A percentile compares a stretch with the other conserved stretches of the same genome.
Conservation (phyloP, 2,888 invertebrate species). For the Coenonympha glycerion region DNA sequence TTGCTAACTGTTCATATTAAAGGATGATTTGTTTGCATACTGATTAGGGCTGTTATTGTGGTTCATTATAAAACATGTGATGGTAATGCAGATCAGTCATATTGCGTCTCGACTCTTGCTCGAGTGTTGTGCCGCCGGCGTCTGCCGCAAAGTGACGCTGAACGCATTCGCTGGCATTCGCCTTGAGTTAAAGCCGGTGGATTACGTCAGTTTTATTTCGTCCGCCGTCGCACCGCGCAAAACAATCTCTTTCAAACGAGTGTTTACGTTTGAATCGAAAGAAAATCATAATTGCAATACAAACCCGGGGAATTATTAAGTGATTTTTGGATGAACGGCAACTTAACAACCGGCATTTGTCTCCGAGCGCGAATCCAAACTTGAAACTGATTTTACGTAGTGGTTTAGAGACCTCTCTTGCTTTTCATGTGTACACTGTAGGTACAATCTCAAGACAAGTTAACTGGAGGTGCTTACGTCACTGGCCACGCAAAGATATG, state of each 20-base stretch:
- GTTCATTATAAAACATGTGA: slow-evolving; percentile 45
- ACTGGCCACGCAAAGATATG: slow-evolving; percentile 52
- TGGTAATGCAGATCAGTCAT: slow-evolving; percentile 42
- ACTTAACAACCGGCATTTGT: slow-evolving; percentile 22
- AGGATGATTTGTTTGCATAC: slow-evolving; percentile 37
- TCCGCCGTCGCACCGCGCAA: slow-evolving; percentile 31
- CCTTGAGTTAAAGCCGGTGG: slow-evolving; percentile 41
- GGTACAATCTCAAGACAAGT: too few relatives aligned
- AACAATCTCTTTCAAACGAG: slow-evolving; percentile 13
- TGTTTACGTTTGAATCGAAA: slow-evolving; percentile 8
- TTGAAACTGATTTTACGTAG: too few relatives aligned
- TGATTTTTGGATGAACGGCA: background rate
- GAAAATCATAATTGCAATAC: background rate
- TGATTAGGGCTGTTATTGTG: slow-evolving; percentile 38
- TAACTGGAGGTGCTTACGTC: slow-evolving; percentile 57
- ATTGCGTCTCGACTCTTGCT: too few relatives aligned
- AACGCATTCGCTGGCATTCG: slow-evolving; percentile 30
- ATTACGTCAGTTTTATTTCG: slow-evolving; percentile 58
- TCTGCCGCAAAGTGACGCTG: slow-evolving; percentile 28
- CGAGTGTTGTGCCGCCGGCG: slow-evolving; percentile 39
- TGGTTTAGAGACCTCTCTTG: slow-evolving; percentile 37
- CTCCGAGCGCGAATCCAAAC: slow-evolving; percentile 45
- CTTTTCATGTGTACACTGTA: slow-evolving; percentile 35
- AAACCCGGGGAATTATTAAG: background rate
- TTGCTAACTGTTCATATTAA: slow-evolving; percentile 35